phyloP scores from a whole-genome alignment of 2,888 invertebrate species.

The Alentia gelatinosa region DNA sequence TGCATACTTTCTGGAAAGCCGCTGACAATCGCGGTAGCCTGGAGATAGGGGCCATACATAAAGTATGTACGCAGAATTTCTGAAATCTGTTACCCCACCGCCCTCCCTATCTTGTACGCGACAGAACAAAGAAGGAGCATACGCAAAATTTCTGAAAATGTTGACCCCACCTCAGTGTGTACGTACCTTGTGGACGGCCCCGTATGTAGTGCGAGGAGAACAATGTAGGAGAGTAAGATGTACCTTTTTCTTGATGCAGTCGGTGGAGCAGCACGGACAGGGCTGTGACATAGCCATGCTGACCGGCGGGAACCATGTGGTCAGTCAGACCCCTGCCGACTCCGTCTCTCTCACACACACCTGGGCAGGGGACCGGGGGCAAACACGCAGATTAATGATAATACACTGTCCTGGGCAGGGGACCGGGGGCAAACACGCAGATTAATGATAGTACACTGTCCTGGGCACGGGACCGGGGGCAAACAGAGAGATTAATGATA shows the following conservation, averaged over 20 bases:
- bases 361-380: background rate
- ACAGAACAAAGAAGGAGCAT: too few relatives aligned
- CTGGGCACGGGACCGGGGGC: background rate
- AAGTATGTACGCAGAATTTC: too few relatives aligned
- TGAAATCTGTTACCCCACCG: too few relatives aligned
- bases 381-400: background rate
- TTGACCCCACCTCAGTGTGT: too few relatives aligned
- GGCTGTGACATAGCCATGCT: background rate
- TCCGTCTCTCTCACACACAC: background rate
- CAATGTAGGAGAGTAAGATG: too few relatives aligned
- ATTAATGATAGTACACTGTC: background rate
- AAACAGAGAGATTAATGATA: background rate
- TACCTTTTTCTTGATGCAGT: constrained; percentile 26
- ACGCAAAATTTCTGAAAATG: too few relatives aligned
- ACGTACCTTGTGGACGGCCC: too few relatives aligned
- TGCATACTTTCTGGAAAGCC: too few relatives aligned
- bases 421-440: background rate
- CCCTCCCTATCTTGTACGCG: too few relatives aligned
- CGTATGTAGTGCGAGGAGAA: too few relatives aligned
- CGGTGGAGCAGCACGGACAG: background rate
- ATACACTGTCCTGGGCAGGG: background rate
- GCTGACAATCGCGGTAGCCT: too few relatives aligned
- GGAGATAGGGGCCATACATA: too few relatives aligned
- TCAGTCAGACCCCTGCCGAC: background rate
- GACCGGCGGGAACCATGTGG: background rate